A percentile compares a stretch with the other conserved stretches of the same genome.
Evolutionary conservation across 1,140 invertebrate species (phyloP).

Genomic region (Ceratina japonica): DNA sequence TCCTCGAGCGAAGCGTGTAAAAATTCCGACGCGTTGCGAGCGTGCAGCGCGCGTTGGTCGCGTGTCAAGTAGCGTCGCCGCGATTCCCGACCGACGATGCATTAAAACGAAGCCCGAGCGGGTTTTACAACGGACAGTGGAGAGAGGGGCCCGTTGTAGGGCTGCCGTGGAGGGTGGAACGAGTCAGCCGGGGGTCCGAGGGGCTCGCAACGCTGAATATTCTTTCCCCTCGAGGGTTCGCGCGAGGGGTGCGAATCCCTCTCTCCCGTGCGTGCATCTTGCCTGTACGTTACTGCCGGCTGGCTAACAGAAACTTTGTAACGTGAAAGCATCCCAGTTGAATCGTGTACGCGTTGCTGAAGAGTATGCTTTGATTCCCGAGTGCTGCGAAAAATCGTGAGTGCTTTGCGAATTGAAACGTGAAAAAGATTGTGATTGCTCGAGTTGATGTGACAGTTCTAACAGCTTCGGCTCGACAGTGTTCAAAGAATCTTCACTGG

Average conservation of each 20-base stretch:
- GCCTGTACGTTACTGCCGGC: slow-evolving; percentile 56
- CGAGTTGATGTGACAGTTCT: background rate
- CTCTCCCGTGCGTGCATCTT: slow-evolving; percentile 52
- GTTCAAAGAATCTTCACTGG: background rate
- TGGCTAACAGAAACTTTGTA: slow-evolving; percentile 41
- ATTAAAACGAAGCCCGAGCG: background rate
- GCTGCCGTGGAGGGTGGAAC: slow-evolving; percentile 49
- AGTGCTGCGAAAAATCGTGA: too few relatives aligned
- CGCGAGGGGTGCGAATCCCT: slow-evolving; percentile 53
- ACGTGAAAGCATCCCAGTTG: background rate
- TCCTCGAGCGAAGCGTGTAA: too few relatives aligned
- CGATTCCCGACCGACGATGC: background rate
- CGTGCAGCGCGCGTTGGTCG: background rate
- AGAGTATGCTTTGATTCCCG: background rate
- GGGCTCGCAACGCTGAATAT: slow-evolving; percentile 61
- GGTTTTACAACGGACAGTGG: slow-evolving; percentile 34
- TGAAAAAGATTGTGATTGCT: background rate
- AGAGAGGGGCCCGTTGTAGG: slow-evolving; percentile 49
- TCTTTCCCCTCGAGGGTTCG: slow-evolving; percentile 51
- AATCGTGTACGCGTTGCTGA: background rate
- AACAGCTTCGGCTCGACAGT: background rate
- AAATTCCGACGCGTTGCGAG: background rate
- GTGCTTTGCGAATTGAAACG: background rate
- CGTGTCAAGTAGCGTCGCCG: background rate
- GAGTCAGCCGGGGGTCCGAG: slow-evolving; percentile 38